Evolutionary conservation across 2,113 vertebrate genomes (phyloP).

Genomic region (Heteronetta atricapilla): DNA sequence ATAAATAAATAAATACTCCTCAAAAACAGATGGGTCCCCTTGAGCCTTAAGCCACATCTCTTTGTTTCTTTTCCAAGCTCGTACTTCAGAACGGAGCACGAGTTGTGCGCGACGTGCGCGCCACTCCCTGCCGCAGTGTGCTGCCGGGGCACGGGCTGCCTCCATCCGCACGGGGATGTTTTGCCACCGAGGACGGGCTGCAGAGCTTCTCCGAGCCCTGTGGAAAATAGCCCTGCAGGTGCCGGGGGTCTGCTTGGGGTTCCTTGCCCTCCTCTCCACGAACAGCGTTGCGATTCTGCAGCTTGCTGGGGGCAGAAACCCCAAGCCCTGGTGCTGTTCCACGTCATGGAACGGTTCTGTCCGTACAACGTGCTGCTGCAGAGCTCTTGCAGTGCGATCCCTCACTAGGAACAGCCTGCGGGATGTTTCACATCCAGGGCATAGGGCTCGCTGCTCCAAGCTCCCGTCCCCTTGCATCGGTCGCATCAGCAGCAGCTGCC

Average conservation of each 20-base stretch:
- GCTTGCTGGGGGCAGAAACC: neutral
- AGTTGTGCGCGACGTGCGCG: neutral
- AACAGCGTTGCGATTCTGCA: rapidly evolving
- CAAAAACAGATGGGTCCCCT: slow-evolving; percentile 62
- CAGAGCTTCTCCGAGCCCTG: rapidly evolving
- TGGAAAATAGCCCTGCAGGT: neutral
- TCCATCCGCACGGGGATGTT: neutral
- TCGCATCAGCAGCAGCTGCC: neutral
- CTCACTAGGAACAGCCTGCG: neutral
- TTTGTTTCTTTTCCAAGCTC: slow-evolving; percentile 58
- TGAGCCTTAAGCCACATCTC: slow-evolving; percentile 46
- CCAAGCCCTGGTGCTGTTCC: rapidly evolving
- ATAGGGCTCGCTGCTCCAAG: neutral
- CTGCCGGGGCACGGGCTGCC: rapidly evolving
- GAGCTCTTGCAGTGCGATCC: neutral
- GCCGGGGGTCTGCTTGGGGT: neutral
- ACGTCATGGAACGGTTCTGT: neutral
- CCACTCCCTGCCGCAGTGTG: neutral
- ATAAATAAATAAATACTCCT: slow-evolving; percentile 70
- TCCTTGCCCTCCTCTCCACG: neutral
- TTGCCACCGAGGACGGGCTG: neutral
- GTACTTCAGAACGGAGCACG: neutral
- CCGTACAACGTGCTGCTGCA: neutral
- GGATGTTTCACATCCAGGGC: neutral
- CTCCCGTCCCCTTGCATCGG: neutral